phyloP scores from a whole-genome alignment of 1,140 invertebrate species.

The Streblospio benedicti region DNA sequence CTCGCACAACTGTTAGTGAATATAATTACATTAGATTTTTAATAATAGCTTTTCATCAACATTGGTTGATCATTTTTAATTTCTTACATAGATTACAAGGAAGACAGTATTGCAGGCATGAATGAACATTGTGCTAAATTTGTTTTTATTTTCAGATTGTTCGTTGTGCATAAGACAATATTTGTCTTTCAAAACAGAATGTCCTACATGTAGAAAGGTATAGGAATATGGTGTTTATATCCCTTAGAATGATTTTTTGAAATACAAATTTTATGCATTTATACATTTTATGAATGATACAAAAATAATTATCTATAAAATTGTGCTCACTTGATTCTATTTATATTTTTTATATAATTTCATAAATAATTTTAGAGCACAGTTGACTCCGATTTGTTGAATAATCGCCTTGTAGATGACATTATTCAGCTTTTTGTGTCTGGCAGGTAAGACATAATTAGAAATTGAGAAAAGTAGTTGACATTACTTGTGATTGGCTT shows the following conservation, averaged over 20 bases:
- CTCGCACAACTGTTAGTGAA: slow-evolving; percentile 21
- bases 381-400: slow-evolving; percentile 49
- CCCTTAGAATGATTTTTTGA: background rate
- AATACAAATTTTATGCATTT: background rate
- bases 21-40: background rate
- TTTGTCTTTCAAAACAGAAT: slow-evolving; percentile 51
- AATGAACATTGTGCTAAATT: no score
- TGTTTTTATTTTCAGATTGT: slow-evolving; percentile 47
- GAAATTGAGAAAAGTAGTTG: slow-evolving; percentile 13
- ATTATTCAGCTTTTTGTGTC: slow-evolving; percentile 20
- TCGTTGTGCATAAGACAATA: slow-evolving; percentile 54
- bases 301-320: background rate
- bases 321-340: background rate
- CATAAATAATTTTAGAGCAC: slow-evolving; percentile 12
- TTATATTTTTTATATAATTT: background rate
- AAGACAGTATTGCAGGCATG: no score
- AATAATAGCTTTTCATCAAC: background rate
- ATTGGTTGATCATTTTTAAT: no score
- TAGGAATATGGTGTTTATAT: no score
- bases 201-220: slow-evolving; percentile 51
- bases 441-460: slow-evolving; percentile 17
- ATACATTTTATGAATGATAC: background rate
- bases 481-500: no score
- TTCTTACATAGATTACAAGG: no score
- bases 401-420: slow-evolving; percentile 44